Percentiles rank a stretch among this genome's conserved stretches.
Conservation (phyloP, 92 coral and sea anemone species). For the Parazoanthus swiftii region DNA sequence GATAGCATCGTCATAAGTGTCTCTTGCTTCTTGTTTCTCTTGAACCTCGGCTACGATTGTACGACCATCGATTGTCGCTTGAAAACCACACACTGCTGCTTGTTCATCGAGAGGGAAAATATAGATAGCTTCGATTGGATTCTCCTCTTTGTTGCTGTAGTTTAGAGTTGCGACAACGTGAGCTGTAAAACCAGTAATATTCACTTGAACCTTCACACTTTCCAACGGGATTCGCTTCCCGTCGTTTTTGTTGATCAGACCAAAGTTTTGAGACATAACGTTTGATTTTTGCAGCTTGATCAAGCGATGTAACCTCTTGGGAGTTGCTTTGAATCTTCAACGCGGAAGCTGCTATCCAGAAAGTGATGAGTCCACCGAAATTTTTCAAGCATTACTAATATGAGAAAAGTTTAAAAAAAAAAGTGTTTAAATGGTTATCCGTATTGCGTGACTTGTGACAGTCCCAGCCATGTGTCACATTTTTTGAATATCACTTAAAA, state of each 20-base stretch:
- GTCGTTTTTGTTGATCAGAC: conserved; percentile 55
- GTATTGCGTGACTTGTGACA: too few species aligned
- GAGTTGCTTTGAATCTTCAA: not conserved
- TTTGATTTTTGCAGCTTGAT: not conserved
- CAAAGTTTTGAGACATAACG: conserved; percentile 52
- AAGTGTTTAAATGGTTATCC: too few species aligned
- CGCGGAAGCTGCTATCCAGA: not conserved
- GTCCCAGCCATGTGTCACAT: too few species aligned
- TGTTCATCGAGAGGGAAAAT: conserved; percentile 80
- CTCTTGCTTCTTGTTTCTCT: conserved; percentile 75
- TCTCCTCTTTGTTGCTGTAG: conserved; percentile 69
- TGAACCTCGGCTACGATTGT: conserved; percentile 66
- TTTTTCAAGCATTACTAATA: not conserved
- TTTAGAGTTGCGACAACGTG: conserved; percentile 75
- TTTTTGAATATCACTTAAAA: too few species aligned
- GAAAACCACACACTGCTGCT: conserved; percentile 72
- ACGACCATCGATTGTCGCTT: conserved; percentile 68
- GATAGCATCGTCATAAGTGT: conserved; percentile 71
- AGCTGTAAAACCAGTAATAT: conserved; percentile 81
- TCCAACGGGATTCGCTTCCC: conserved; percentile 66
- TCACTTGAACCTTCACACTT: conserved; percentile 64
- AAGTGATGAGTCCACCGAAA: conserved; percentile 1
- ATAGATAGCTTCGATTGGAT: conserved; percentile 87
- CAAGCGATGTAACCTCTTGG: not conserved
- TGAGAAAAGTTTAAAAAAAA: too few species aligned